Percentiles rank a stretch among this genome's conserved stretches.
phyloP scores from a whole-genome alignment of 2,113 vertebrate species.

The Lophius piscatorius region DNA sequence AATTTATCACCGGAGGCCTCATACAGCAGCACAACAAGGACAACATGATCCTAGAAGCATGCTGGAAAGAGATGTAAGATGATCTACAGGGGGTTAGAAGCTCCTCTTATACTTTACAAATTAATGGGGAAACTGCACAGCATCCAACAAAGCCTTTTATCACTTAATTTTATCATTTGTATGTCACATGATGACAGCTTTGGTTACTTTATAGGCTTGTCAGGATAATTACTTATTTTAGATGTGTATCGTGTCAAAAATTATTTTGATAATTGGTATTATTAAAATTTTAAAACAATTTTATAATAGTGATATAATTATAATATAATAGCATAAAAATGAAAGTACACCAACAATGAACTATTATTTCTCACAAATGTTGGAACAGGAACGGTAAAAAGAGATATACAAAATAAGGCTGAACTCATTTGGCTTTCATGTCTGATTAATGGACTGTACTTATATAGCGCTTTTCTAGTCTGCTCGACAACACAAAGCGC shows the following conservation, averaged over 20 bases:
- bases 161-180: not conserved
- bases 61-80: conserved; percentile 50
- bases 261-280: not conserved
- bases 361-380: not conserved
- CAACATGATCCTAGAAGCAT: conserved; percentile 66
- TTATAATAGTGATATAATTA: not conserved
- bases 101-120: conserved; percentile 24
- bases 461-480: too few species aligned
- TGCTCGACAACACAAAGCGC: too few species aligned
- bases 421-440: too few species aligned
- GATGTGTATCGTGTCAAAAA: too few species aligned
- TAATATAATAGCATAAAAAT: not conserved
- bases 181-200: not conserved
- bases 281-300: not conserved
- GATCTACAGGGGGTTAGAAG: conserved; percentile 46
- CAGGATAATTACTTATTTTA: not conserved
- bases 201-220: not conserved
- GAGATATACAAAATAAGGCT: too few species aligned
- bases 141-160: conserved; percentile 5
- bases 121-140: conserved; percentile 27
- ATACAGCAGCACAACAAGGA: conserved; percentile 79
- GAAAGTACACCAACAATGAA: not conserved
- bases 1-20: conserved; percentile 97
- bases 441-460: too few species aligned
- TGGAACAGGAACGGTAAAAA: too few species aligned